These are phyloP conservation scores for Conus canariensis DNA, from an alignment of 2,888 invertebrate genomes.

Conservation along the genomic window DNA sequence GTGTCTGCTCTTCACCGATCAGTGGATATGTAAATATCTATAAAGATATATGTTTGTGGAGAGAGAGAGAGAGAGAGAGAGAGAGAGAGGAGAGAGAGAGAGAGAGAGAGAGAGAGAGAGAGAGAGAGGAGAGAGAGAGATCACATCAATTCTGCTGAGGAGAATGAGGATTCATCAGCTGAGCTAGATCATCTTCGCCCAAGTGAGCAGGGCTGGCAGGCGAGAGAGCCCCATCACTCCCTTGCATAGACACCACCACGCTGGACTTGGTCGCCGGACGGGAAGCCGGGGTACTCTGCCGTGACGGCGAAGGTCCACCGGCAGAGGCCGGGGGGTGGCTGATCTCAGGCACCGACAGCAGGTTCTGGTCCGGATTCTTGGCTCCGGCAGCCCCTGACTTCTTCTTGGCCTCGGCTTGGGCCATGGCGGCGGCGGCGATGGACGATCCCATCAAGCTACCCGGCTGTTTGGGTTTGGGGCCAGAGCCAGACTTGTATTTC, in stretches of 20 bases:
- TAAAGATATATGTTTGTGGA: neutral
- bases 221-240: conserved; percentile 27
- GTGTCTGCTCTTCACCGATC: too few relatives aligned
- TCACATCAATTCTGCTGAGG: neutral
- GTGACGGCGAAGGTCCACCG: neutral
- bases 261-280: conserved; percentile 44
- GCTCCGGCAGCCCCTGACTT: neutral
- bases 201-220: neutral
- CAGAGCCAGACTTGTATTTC: neutral
- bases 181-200: conserved; percentile 11
- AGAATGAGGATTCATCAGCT: conserved; percentile 10
- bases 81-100: neutral
- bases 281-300: conserved; percentile 20
- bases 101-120: neutral
- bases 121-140: neutral
- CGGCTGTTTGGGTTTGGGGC: neutral
- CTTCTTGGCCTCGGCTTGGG: neutral
- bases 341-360: neutral
- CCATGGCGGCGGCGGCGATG: conserved; percentile 7
- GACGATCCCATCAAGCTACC: neutral
- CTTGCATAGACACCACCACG: conserved; percentile 39
- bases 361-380: neutral
- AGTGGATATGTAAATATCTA: too few relatives aligned
- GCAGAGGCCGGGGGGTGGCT: neutral
- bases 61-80: neutral